A percentile compares a stretch with the other conserved stretches of the same genome.
phyloP scores from a whole-genome alignment of 92 coral and sea anemone genomes.

The Blastomussa wellsi region DNA sequence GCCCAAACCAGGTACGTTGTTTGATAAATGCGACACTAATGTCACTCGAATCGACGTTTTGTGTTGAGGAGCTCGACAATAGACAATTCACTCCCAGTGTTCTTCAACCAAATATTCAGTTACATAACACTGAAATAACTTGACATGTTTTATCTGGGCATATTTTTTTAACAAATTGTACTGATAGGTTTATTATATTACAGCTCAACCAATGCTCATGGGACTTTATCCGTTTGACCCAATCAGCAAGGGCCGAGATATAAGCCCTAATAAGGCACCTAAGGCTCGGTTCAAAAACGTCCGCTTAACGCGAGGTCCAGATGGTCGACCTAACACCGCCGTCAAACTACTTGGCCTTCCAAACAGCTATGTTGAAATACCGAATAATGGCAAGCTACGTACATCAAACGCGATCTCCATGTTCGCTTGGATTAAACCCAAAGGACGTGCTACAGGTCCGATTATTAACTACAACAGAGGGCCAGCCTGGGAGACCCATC shows the following conservation, averaged over 20 bases:
- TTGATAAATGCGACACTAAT: not conserved
- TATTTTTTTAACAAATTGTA: too few relatives aligned
- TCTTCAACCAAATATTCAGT: too few relatives aligned
- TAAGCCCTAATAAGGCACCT: conserved; percentile 67
- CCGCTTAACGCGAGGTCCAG: conserved; percentile 67
- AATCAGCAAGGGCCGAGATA: conserved; percentile 55
- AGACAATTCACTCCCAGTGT: not conserved
- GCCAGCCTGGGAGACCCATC: conserved; percentile 56
- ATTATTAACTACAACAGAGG: conserved; percentile 64
- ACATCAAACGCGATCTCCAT: conserved; percentile 68
- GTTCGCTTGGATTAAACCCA: conserved; percentile 62
- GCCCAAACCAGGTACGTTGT: conserved; percentile 59
- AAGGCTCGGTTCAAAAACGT: conserved; percentile 51
- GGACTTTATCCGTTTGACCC: conserved; percentile 75
- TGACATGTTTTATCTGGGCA: too few relatives aligned
- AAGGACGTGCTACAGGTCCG: conserved; percentile 59
- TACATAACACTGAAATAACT: too few relatives aligned
- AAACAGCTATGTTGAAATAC: conserved; percentile 74
- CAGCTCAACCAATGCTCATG: conserved; percentile 62
- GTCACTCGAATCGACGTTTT: too few relatives aligned
- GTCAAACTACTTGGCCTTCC: conserved; percentile 58
- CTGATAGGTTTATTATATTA: not conserved
- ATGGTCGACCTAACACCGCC: conserved; percentile 65
- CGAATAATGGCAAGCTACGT: conserved; percentile 70
- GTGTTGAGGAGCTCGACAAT: not conserved